Base-by-base conservation (phyloP, 2,797 vertebrate species). In the Odontamblyopus rebecca region DNA sequence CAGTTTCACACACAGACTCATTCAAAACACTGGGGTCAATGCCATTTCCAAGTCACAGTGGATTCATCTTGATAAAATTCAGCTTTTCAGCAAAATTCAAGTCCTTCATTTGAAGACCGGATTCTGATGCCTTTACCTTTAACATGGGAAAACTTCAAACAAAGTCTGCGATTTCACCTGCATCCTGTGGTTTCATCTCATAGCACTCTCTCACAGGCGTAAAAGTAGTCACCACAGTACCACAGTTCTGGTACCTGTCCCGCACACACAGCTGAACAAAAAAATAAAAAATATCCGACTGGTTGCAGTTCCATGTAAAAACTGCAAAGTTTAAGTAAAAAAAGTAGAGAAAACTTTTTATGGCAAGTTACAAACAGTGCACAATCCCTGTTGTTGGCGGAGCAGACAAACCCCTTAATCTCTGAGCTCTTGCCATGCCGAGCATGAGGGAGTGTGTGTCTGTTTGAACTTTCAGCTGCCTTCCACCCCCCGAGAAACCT, bases 61-160 rank as follows among this genome's bases (percentile, higher is more conserved):
- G 67, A 53, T n/a, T n/a, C 72, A 76, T 79, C 77, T 73, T 64
- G 66, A 75, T 69, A 73, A 74, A 71, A 75, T 85, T 86, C 85
- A 74, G 74, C 80, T 86, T 23, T 23, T 23, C 23, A 72, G 76
- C 68, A n/a, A 79, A 23, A 23, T 23, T 23, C 23, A 23, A 91
- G 86, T 89, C 83, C 77, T 85, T 90, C 86, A 91, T 79, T 84
- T 88, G 87, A 87, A 82, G 86, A 83, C 86, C 75, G 83, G 89
- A 92, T 94, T 93, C 92, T 90, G 86, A 81, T 88, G 83, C 77
- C 92, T 87, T 93, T 92, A 93, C 91, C 91, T 92, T 84, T 90
- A 88, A 91, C 93, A 90, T 80, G 79, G 64, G 30, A 79, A 86
- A 82, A 82, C 87, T 91, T 92, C 87, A 91, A 92, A 91, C 86